Conservation (phyloP, 2,797 vertebrate species). For the Centroberyx gerrardi region DNA sequence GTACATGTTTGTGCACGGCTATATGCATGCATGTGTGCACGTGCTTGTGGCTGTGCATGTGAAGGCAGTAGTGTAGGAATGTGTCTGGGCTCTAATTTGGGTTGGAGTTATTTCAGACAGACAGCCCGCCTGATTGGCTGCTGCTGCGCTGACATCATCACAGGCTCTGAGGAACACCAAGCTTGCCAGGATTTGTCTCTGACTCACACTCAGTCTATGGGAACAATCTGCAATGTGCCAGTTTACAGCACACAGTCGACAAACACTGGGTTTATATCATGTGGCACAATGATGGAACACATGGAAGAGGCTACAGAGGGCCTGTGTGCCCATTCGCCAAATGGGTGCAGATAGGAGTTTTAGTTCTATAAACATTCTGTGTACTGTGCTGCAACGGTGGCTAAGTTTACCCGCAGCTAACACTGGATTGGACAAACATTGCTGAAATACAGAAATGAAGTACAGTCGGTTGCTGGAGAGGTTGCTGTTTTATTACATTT, state of each 20-base stretch:
- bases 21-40: neutral
- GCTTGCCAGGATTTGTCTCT: slow-evolving; percentile 62
- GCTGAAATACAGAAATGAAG: too few relatives aligned
- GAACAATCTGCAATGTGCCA: slow-evolving; percentile 57
- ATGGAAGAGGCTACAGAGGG: slow-evolving; percentile 51
- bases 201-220: slow-evolving; percentile 53
- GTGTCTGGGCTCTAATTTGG: slow-evolving; percentile 34
- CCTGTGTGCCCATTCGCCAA: slow-evolving; percentile 42
- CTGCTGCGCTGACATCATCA: slow-evolving; percentile 50
- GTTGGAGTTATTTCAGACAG: slow-evolving; percentile 39
- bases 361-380: slow-evolving; percentile 6
- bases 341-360: slow-evolving; percentile 18
- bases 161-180: slow-evolving; percentile 39
- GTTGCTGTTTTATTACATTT: too few relatives aligned
- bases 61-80: slow-evolving; percentile 23
- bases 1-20: neutral
- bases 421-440: too few relatives aligned
- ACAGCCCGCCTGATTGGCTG: slow-evolving; percentile 40
- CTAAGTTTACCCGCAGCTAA: too few relatives aligned
- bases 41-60: neutral
- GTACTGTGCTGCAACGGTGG: too few relatives aligned
- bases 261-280: slow-evolving; percentile 58
- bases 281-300: slow-evolving; percentile 60
- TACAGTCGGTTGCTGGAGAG: too few relatives aligned
- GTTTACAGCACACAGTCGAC: slow-evolving; percentile 59